phyloP scores from a whole-genome alignment of 1,140 invertebrate genomes.

The Araneus ventricosus region DNA sequence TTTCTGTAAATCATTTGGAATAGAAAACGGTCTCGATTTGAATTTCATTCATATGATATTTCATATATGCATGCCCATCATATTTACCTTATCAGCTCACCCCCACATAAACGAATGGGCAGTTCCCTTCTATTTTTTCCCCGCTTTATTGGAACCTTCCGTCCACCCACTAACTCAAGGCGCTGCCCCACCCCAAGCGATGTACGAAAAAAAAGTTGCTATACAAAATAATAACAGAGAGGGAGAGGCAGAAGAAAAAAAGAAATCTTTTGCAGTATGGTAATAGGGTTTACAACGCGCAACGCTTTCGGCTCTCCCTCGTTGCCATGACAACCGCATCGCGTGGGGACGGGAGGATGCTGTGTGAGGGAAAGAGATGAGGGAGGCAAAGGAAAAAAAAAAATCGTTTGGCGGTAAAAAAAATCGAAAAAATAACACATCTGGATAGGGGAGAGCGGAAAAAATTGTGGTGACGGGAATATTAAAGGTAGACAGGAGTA shows the following conservation, averaged over 20 bases:
- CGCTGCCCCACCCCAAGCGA: constrained; percentile 53
- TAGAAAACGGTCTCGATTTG: neutral
- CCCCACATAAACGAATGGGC: constrained; percentile 23
- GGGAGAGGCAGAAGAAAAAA: neutral
- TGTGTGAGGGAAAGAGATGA: neutral
- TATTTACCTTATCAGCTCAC: constrained; percentile 28
- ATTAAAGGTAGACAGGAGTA: constrained; percentile 43
- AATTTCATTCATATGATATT: neutral
- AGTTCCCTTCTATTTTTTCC: constrained; percentile 36
- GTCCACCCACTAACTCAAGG: constrained; percentile 32
- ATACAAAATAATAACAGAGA: constrained; percentile 43
- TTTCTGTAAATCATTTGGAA: no score
- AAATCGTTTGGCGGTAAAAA: constrained; percentile 45
- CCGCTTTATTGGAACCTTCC: constrained; percentile 52
- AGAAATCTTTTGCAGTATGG: constrained; percentile 57
- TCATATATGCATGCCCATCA: constrained; percentile 12
- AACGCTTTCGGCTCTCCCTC: constrained; percentile 30
- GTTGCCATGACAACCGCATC: constrained; percentile 30
- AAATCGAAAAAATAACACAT: constrained; percentile 3
- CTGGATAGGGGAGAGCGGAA: neutral
- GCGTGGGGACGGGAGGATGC: constrained; percentile 60
- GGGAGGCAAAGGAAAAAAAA: constrained; percentile 1
- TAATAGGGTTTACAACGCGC: constrained; percentile 67
- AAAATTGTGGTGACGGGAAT: constrained; percentile 51
- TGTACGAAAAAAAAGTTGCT: constrained; percentile 12